These are phyloP conservation scores for Bruchidius siliquastri DNA, from an alignment of 2,888 invertebrate genomes.

Conservation along the genomic window DNA sequence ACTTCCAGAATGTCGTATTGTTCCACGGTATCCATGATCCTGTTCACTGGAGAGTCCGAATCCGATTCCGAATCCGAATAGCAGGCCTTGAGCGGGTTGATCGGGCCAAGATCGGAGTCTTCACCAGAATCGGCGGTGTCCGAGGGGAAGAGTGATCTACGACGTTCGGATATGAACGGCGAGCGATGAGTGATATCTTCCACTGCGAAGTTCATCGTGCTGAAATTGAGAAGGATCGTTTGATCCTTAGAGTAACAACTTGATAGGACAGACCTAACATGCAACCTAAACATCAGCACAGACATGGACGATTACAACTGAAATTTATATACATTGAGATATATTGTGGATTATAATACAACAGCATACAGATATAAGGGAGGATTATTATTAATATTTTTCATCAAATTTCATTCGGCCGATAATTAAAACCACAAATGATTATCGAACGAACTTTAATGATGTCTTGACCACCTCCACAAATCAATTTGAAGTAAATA, in stretches of 20 bases:
- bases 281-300: background rate
- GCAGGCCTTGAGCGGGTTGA: constrained; percentile 48
- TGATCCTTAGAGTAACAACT: background rate
- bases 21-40: constrained; percentile 14
- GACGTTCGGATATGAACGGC: constrained; percentile 58
- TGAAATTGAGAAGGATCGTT: background rate
- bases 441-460: too few species aligned
- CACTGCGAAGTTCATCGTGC: background rate
- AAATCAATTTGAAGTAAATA: too few species aligned
- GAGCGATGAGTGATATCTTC: constrained; percentile 42
- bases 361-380: too few species aligned
- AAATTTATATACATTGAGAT: too few species aligned
- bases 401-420: too few species aligned
- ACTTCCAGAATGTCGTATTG: constrained; percentile 28
- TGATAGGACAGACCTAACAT: background rate
- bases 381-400: too few species aligned
- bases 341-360: too few species aligned
- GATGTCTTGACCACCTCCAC: too few species aligned
- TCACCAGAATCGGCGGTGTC: constrained; percentile 25
- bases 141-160: constrained; percentile 59
- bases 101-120: constrained; percentile 56
- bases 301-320: too few species aligned
- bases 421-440: too few species aligned
- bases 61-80: constrained; percentile 35
- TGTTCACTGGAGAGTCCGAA: constrained; percentile 8